Conservation (phyloP, 1,140 invertebrate species). For the Steinernema feltiae region DNA sequence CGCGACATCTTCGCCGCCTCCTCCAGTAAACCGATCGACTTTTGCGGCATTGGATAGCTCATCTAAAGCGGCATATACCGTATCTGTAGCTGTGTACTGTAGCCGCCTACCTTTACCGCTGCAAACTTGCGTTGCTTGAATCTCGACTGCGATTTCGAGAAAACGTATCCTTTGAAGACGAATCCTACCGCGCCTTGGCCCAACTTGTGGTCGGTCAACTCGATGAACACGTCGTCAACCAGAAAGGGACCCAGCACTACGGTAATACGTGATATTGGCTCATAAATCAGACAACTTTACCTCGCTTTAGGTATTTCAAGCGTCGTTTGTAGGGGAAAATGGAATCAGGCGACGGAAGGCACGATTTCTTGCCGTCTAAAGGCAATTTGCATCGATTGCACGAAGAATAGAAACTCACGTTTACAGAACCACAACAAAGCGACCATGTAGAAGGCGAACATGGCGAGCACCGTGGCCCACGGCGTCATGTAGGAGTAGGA, state of each 20-base stretch:
- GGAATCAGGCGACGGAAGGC: slow-evolving; percentile 47
- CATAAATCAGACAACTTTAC: slow-evolving; percentile 17
- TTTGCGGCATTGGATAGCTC: slow-evolving; percentile 53
- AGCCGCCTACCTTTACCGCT: slow-evolving; percentile 44
- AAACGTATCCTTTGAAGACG: slow-evolving; percentile 53
- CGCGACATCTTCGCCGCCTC: slow-evolving; percentile 48
- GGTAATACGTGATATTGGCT: slow-evolving; percentile 17
- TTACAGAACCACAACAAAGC: neutral
- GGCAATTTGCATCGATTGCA: neutral
- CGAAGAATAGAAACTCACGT: neutral
- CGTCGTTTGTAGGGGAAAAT: slow-evolving; percentile 49
- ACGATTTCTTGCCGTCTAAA: slow-evolving; percentile 54
- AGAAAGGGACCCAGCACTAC: slow-evolving; percentile 43
- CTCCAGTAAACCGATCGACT: slow-evolving; percentile 50
- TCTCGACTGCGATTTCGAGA: slow-evolving; percentile 49
- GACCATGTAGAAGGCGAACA: slow-evolving; percentile 2
- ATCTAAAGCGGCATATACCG: slow-evolving; percentile 39
- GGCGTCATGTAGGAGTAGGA: slow-evolving; percentile 10
- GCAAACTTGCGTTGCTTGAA: slow-evolving; percentile 53
- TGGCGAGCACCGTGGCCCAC: neutral
- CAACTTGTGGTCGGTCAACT: slow-evolving; percentile 48
- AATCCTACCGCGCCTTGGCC: slow-evolving; percentile 53
- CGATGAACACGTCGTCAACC: slow-evolving; percentile 50
- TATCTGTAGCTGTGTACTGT: slow-evolving; percentile 4
- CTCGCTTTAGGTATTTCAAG: slow-evolving; percentile 46